Evolutionary conservation across 2,888 invertebrate genomes (phyloP).

Genomic region (Diadromus collaris): DNA sequence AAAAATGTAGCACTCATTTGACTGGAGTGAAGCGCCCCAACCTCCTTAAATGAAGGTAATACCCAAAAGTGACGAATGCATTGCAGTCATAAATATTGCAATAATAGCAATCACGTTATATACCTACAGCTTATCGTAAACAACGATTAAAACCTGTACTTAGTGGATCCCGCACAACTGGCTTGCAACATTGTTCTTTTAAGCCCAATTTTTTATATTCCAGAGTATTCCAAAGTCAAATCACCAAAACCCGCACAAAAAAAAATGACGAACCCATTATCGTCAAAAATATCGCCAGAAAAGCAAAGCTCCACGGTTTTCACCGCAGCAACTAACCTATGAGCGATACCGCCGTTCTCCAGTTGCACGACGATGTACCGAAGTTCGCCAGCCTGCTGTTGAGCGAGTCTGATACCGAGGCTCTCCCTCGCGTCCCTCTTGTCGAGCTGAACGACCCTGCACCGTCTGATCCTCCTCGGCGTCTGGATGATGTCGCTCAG

Average conservation of each 20-base stretch:
- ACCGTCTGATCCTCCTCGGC: slow-evolving; percentile 80
- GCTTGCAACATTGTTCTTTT: too few species aligned
- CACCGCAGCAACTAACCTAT: slow-evolving; percentile 78
- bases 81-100: too few species aligned
- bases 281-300: not conserved
- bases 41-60: too few species aligned
- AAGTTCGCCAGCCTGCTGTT: slow-evolving; percentile 80
- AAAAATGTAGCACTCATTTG: too few species aligned
- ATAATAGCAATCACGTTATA: too few species aligned
- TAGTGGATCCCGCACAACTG: not conserved
- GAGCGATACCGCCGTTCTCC: slow-evolving; percentile 81
- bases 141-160: not conserved
- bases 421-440: slow-evolving; percentile 86
- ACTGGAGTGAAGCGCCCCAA: too few species aligned
- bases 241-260: too few species aligned
- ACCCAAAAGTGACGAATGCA: too few species aligned
- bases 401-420: slow-evolving; percentile 87
- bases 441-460: slow-evolving; percentile 85
- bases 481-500: slow-evolving; percentile 76
- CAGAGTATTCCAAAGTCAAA: too few species aligned
- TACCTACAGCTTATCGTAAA: not conserved
- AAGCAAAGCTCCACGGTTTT: not conserved
- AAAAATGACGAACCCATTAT: not conserved
- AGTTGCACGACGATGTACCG: slow-evolving; percentile 79
- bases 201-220: too few species aligned